Percentiles rank a stretch among this genome's conserved stretches.
Conservation (phyloP, 1,140 invertebrate genomes). For the Cydia splendana region DNA sequence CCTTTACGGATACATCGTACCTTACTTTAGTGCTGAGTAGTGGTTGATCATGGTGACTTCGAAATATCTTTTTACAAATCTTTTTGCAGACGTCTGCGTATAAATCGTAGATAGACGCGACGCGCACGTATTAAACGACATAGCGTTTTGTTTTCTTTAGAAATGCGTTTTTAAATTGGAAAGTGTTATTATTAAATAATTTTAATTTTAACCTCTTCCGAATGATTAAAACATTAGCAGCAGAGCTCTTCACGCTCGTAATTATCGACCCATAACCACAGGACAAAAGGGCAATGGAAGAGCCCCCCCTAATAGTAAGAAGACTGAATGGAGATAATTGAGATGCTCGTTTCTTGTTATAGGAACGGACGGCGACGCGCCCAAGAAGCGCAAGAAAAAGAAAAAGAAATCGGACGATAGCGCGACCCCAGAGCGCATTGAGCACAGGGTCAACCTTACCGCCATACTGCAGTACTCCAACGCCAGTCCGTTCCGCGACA, state of each 20-base stretch:
- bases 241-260: not conserved
- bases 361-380: constrained; percentile 64
- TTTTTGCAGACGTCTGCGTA: no score
- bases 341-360: constrained; percentile 75
- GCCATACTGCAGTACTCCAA: constrained; percentile 72
- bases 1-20: no score
- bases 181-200: no score
- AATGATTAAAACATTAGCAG: no score
- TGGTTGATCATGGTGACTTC: no score
- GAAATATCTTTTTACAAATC: no score
- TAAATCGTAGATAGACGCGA: no score
- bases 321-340: constrained; percentile 68
- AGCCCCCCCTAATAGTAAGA: constrained; percentile 32
- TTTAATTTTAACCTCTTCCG: no score
- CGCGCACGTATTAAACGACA: no score
- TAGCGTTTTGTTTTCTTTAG: no score
- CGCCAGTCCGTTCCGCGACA: constrained; percentile 71
- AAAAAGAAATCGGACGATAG: constrained; percentile 67
- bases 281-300: not conserved
- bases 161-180: no score
- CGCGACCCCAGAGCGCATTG: constrained; percentile 71
- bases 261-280: not conserved
- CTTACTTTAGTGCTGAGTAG: no score
- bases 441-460: constrained; percentile 74
- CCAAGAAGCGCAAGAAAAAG: constrained; percentile 69